Conservation (phyloP, 2,113 vertebrate species). For the Passer domesticus region DNA sequence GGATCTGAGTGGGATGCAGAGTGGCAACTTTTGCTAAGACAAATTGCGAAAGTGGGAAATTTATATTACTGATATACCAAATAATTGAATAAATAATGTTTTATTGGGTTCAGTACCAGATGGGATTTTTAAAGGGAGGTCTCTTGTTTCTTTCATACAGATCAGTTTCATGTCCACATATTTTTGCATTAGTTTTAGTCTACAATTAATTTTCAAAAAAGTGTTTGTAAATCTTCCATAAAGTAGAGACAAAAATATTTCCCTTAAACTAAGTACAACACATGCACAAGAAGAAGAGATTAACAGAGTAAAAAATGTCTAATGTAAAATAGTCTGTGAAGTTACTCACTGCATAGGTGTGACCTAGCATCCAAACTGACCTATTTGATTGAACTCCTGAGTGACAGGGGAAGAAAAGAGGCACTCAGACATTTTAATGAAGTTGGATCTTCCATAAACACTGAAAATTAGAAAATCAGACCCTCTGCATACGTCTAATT, state of each 20-base stretch:
- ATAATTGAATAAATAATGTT: neutral
- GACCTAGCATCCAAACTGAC: neutral
- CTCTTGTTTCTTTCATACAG: neutral
- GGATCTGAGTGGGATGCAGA: neutral
- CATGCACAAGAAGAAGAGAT: neutral
- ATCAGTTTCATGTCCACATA: neutral
- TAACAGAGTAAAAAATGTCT: neutral
- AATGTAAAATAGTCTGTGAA: neutral
- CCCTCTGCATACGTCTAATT: neutral
- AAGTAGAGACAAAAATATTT: neutral
- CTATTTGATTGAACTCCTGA: constrained; percentile 12
- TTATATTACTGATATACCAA: neutral
- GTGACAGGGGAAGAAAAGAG: neutral
- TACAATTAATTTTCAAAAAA: neutral
- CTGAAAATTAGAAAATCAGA: constrained; percentile 29
- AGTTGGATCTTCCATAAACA: neutral
- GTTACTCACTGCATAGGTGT: neutral
- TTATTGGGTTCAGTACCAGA: neutral
- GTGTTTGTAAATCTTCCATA: neutral
- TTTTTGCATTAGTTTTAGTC: neutral
- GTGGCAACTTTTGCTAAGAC: neutral
- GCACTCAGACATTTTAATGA: neutral
- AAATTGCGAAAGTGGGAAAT: neutral
- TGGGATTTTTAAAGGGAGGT: neutral
- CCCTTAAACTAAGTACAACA: neutral